phyloP scores from a whole-genome alignment of 2,797 vertebrate genomes.

The Merluccius polli region DNA sequence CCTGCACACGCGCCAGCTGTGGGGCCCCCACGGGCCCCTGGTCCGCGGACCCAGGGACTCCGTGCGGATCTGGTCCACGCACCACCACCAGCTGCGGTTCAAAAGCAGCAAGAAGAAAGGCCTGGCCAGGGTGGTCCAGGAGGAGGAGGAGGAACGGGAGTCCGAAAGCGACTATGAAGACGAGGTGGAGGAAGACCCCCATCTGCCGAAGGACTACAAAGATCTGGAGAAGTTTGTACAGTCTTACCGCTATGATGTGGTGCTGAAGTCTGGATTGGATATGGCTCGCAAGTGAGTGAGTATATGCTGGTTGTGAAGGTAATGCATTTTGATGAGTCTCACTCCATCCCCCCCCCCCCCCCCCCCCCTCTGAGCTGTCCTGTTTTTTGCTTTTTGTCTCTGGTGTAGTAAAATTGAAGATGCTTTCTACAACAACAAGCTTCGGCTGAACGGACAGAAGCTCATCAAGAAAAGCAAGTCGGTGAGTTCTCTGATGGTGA shows the following conservation, averaged over 20 bases:
- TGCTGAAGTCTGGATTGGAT: constrained; percentile 88
- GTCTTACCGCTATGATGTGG: constrained; percentile 84
- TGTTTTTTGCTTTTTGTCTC: constrained; percentile 16
- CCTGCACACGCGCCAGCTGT: constrained; percentile 67
- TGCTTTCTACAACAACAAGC: constrained; percentile 86
- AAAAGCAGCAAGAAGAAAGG: constrained; percentile 84
- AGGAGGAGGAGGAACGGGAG: constrained; percentile 68
- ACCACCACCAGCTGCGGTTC: constrained; percentile 71
- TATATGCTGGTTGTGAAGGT: neutral
- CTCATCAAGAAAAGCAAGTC: constrained; percentile 95
- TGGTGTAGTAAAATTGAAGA: constrained; percentile 88
- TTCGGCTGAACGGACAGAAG: constrained; percentile 89
- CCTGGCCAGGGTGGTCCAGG: constrained; percentile 54
- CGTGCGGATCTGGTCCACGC: constrained; percentile 49
- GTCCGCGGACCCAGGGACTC: constrained; percentile 44
- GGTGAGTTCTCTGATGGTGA: constrained; percentile 66
- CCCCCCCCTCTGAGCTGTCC: too few species aligned
- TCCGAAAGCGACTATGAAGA: constrained; percentile 76
- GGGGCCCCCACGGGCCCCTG: constrained; percentile 50
- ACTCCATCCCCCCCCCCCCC: too few species aligned
- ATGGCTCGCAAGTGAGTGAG: constrained; percentile 87
- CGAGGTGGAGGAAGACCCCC: constrained; percentile 69
- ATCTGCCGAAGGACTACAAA: constrained; percentile 82
- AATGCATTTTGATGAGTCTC: neutral
- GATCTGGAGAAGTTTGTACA: constrained; percentile 85